A percentile compares a stretch with the other conserved stretches of the same genome.
Conservation (phyloP, 2,797 vertebrate species). For the Tapera naevia region DNA sequence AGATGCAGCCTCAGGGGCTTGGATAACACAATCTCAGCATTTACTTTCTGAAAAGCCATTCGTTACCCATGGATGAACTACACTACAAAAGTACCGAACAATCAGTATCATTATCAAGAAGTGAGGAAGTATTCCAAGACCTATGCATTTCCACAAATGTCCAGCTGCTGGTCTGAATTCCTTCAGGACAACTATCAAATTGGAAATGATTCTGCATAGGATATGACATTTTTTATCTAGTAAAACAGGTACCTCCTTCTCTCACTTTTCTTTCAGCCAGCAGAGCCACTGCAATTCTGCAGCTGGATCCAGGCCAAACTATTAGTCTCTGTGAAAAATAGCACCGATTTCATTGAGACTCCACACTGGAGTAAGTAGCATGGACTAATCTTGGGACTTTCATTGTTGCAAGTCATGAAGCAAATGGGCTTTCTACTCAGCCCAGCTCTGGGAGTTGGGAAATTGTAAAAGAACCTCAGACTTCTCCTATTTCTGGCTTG, state of each 20-base stretch:
- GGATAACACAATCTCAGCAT: neutral
- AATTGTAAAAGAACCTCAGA: neutral
- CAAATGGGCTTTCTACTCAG: neutral
- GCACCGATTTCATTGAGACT: neutral
- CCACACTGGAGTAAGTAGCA: neutral
- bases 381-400: neutral
- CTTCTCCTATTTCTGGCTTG: neutral
- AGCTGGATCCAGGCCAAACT: conserved; percentile 6
- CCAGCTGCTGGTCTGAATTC: neutral
- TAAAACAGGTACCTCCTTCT: neutral
- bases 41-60: neutral
- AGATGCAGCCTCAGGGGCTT: no score
- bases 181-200: neutral
- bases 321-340: neutral
- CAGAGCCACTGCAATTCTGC: neutral
- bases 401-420: neutral
- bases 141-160: neutral
- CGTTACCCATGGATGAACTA: neutral
- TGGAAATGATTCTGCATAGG: neutral
- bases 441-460: neutral
- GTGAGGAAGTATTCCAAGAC: neutral
- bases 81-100: neutral
- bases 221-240: fast-evolving
- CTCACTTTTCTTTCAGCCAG: neutral
- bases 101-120: neutral